These are phyloP conservation scores for Bergia puertoricense DNA, from an alignment of 92 coral and sea anemone species.

Conservation along the genomic window DNA sequence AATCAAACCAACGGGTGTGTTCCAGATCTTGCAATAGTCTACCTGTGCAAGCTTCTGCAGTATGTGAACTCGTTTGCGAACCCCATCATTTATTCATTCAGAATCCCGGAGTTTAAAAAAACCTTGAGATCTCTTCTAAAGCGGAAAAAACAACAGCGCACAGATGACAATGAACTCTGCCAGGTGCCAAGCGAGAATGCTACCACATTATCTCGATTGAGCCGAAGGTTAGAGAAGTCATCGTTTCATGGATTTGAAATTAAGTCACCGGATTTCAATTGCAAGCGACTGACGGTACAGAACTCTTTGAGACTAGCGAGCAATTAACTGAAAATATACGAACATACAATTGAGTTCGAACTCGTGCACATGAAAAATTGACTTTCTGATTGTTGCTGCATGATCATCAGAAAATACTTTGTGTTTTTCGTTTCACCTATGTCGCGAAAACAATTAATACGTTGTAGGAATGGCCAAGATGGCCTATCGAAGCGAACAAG, in stretches of 20 bases:
- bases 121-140: slow-evolving; percentile 43
- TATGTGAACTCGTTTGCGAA: slow-evolving; percentile 76
- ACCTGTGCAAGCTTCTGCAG: too few species aligned
- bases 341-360: neutral
- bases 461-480: neutral
- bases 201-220: slow-evolving; percentile 16
- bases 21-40: slow-evolving; percentile 37
- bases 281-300: neutral
- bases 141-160: neutral
- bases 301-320: neutral
- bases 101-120: slow-evolving; percentile 73
- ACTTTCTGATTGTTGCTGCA: neutral
- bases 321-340: neutral
- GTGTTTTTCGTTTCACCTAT: neutral
- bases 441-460: neutral
- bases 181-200: neutral
- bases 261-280: neutral
- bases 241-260: neutral
- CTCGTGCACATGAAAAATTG: neutral
- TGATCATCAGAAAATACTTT: neutral
- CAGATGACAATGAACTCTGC: neutral
- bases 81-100: slow-evolving; percentile 76
- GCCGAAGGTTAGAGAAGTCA: slow-evolving; percentile 2
- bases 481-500: neutral
- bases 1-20: slow-evolving; percentile 42